Evolutionary conservation across 2,797 vertebrate genomes (phyloP).

Genomic region (Mareca penelope): DNA sequence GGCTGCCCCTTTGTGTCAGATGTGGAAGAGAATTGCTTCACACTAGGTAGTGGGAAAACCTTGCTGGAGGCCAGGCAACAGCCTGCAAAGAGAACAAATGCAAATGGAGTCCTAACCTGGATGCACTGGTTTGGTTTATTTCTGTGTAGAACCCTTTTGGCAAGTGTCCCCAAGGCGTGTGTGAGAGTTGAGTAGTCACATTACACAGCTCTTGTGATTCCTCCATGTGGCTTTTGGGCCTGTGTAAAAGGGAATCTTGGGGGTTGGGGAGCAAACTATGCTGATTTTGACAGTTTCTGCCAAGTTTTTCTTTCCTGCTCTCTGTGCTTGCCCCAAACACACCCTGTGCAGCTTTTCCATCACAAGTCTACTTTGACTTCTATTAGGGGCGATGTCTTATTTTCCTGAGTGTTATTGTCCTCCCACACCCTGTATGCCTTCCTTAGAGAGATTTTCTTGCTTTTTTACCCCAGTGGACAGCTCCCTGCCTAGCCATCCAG

Average conservation of each 20-base stretch:
- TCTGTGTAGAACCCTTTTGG: not conserved
- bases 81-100: not conserved
- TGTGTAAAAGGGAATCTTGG: not conserved
- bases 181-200: not conserved
- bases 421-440: rapidly evolving
- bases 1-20: not conserved
- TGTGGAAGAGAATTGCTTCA: not conserved
- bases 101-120: not conserved
- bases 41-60: not conserved
- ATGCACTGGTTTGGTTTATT: not conserved
- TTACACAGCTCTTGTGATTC: not conserved
- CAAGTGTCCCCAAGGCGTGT: not conserved
- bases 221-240: not conserved
- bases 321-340: not conserved
- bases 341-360: not conserved
- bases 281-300: not conserved
- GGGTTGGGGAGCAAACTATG: not conserved
- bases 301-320: not conserved
- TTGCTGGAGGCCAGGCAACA: not conserved
- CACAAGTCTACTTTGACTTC: not conserved
- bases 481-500: not conserved
- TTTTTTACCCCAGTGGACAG: not conserved
- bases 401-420: not conserved
- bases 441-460: not conserved
- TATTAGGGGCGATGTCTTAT: not conserved